These are phyloP conservation scores for Argyra leucocephala DNA, from an alignment of 2,888 invertebrate genomes.

Conservation along the genomic window DNA sequence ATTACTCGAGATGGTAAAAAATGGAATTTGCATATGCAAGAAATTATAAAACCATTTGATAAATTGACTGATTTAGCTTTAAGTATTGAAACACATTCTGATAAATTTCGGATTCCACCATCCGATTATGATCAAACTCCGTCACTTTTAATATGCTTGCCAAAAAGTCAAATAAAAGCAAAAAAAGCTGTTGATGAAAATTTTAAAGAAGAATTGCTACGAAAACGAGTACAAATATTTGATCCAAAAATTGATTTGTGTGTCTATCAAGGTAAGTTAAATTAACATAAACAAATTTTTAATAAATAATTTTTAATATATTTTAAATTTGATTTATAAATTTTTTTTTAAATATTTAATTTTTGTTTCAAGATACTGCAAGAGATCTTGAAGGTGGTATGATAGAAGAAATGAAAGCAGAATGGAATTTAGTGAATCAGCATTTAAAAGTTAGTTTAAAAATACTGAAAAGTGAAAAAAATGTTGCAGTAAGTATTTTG, in stretches of 20 bases:
- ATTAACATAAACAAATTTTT: neutral
- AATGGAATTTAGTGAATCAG: conserved; percentile 69
- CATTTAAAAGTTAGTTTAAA: conserved; percentile 73
- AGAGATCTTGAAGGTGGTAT: conserved; percentile 53
- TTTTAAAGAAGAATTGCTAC: conserved; percentile 36
- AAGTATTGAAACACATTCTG: conserved; percentile 34
- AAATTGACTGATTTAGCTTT: conserved; percentile 36
- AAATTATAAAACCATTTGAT: conserved; percentile 29
- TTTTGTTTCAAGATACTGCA: conserved; percentile 47
- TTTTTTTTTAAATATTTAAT: conserved; percentile 14
- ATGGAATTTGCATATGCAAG: conserved; percentile 36
- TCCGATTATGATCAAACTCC: conserved; percentile 68
- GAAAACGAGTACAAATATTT: conserved; percentile 39
- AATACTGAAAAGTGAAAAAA: conserved; percentile 56
- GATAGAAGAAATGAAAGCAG: conserved; percentile 60
- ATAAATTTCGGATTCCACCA: conserved; percentile 57
- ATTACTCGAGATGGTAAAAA: conserved; percentile 38
- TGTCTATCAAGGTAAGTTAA: conserved; percentile 37
- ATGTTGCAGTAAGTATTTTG: conserved; percentile 50
- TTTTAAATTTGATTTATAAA: no score
- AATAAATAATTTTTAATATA: no score
- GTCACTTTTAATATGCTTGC: conserved; percentile 39
- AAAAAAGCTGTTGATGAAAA: conserved; percentile 41
- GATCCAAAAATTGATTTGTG: conserved; percentile 39
- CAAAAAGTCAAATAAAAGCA: conserved; percentile 36